Evolutionary conservation across 2,888 invertebrate species (phyloP).

Genomic region (Philonicus albiceps): DNA sequence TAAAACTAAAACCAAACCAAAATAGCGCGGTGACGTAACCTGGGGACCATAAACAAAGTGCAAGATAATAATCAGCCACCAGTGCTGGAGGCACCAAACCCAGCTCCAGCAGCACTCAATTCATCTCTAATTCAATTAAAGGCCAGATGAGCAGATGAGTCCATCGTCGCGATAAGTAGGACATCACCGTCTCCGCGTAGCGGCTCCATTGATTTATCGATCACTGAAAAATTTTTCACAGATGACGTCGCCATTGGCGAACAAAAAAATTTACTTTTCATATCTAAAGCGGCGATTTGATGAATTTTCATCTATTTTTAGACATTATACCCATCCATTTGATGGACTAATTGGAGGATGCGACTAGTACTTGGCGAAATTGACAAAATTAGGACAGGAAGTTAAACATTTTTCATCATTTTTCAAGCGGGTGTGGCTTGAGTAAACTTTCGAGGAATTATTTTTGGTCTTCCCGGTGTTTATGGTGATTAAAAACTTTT

Average conservation of each 20-base stretch:
- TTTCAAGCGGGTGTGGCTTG: slow-evolving; percentile 24
- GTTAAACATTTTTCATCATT: not conserved
- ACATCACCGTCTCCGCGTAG: not conserved
- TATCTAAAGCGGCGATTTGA: not conserved
- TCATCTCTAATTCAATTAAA: not conserved
- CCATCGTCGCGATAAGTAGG: not conserved
- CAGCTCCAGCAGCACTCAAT: not conserved
- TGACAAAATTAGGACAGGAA: slow-evolving; percentile 23
- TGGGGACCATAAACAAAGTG: slow-evolving; percentile 19
- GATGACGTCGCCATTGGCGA: slow-evolving; percentile 33
- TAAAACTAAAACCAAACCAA: slow-evolving; percentile 6
- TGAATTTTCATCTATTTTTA: not conserved
- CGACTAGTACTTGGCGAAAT: not conserved
- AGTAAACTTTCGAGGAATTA: not conserved
- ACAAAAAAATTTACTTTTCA: not conserved
- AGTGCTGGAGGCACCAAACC: not conserved
- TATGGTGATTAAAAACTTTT: not conserved
- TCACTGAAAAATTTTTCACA: slow-evolving; percentile 37
- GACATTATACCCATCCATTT: not conserved
- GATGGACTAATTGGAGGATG: not conserved
- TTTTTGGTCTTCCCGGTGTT: not conserved
- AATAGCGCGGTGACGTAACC: slow-evolving; percentile 36
- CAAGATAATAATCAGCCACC: not conserved
- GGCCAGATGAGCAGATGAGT: not conserved
- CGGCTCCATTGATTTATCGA: slow-evolving; percentile 41